Base-by-base conservation (phyloP, 2,113 vertebrate genomes). In the Carollia perspicillata region DNA sequence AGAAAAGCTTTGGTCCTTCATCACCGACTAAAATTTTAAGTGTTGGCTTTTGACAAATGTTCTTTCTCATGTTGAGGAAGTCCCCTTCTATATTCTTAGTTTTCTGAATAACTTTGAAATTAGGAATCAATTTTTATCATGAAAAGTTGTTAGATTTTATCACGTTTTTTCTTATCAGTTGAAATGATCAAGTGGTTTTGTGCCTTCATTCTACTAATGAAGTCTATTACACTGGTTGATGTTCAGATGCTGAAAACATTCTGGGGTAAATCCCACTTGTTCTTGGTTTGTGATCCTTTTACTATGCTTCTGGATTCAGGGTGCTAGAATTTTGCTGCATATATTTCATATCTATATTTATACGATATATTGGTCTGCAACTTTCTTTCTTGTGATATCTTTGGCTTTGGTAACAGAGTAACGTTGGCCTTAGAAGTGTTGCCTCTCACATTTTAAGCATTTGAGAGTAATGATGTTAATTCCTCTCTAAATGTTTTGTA, bases 211-310 rank as follows among this genome's bases (percentile, higher is more conserved):
- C 35, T 85, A 18, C 35, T 53, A 63, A 42, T 44, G 44, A 90
- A 14, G 1, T 91, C 1, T 63, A 28, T 42, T 78, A 85, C 8
- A 33, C 4, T 55, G 28, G 90, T 40, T 66, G 63, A 35, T 71
- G 93, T 96, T 87, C 75, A 83, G 63, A 87, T 53, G 17, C 13
- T 84, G 17, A 91, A 66, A 28, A n/a, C 22, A 65, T 78, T 93
- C 35, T 60, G 8, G 28, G 20, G 44, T 66, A 74, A 94, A 88
- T 88, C 18, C 40, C 3, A 40, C 42, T 78, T 74, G 51, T 40
- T 93, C 33, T 33, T 74, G 18, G 47, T 35, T 7, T 84, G 37
- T 37, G 78, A 71, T 91, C 44, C 28, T 65, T 69, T 66, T 71
- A 85, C 60, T 94, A 68, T 58, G 23, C 63, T 65, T 35, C 8